Base-by-base conservation (phyloP, 2,888 invertebrate genomes). In the Caenorhabditis virilis region DNA sequence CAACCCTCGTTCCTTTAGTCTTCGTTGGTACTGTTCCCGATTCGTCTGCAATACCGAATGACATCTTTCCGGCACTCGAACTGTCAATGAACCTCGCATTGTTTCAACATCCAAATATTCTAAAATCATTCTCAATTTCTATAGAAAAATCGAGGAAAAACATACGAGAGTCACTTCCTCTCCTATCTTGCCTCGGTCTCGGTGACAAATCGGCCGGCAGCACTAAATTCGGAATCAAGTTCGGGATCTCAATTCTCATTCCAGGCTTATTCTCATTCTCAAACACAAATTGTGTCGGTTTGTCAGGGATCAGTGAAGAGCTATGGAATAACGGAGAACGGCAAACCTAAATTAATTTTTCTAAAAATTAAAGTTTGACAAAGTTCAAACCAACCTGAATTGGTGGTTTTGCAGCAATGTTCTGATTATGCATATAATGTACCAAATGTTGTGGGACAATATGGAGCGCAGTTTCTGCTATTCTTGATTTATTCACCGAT, bases 321-420 rank as follows among this genome's bases (percentile, higher is more conserved):
- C 70, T 69, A 46, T 75, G 75, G 55, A 75, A 75, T 4, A 75
- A 63, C 0, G 75, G 75, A 22, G 75, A 75, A 5, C 75, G 70
- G 48, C 74, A 74, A 2, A 72, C 69, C 74, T 74, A 38, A 27
- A 64, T 33, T 11, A 55, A 15, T 15, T 4, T 9, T 9, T 30
- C 13, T 6, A 13, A 30, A 30, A 30, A 6, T 30, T 30, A 30
- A 30, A 30, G 13, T 30, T 6, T 13, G 9, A 27, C 2, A 20
- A 16, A 11, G 3, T 27, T 30, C 9, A 2, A 5, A 50, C 27
- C 0, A 26, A 70, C 75, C 60, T 75, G 75, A 36, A 75, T 75
- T 0, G 75, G 75, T 11, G 75, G 75, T 46, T 75, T 75, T 2
- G 75, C 75, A 36, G 71, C 71, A 52, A 75, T 68, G 30, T 70